These are phyloP conservation scores for Nephrotoma flavescens DNA, from an alignment of 2,888 invertebrate species.

Conservation along the genomic window DNA sequence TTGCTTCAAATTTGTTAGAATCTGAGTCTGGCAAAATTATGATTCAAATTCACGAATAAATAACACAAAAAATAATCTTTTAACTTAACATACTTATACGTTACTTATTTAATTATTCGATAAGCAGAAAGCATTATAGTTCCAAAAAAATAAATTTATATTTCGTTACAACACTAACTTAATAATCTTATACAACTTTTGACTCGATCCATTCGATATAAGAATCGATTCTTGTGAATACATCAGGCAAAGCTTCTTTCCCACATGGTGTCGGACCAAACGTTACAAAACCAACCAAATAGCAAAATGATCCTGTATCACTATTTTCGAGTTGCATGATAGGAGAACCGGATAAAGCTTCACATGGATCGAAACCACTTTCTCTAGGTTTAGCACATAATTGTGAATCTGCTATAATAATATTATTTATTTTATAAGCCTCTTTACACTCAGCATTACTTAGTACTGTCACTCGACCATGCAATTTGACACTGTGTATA, in stretches of 20 bases:
- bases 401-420: slow-evolving; percentile 35
- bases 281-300: slow-evolving; percentile 43
- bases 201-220: slow-evolving; percentile 42
- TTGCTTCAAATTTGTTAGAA: too few relatives aligned
- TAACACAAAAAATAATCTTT: too few relatives aligned
- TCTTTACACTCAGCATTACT: slow-evolving; percentile 33
- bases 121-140: too few relatives aligned
- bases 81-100: too few relatives aligned
- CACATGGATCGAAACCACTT: slow-evolving; percentile 43
- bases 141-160: too few relatives aligned
- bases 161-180: too few relatives aligned
- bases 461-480: slow-evolving; percentile 36
- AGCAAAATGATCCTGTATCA: slow-evolving; percentile 26
- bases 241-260: slow-evolving; percentile 42
- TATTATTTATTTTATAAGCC: slow-evolving; percentile 35
- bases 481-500: slow-evolving; percentile 35
- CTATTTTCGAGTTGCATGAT: slow-evolving; percentile 33
- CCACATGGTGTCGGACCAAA: slow-evolving; percentile 49
- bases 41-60: too few relatives aligned
- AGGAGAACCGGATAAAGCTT: slow-evolving; percentile 49
- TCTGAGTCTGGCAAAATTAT: too few relatives aligned
- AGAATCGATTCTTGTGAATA: slow-evolving; percentile 42
- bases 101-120: too few relatives aligned
- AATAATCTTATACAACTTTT: slow-evolving; percentile 13
- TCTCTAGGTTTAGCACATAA: slow-evolving; percentile 33